Percentiles rank a stretch among this genome's conserved stretches.
phyloP scores from a whole-genome alignment of 64 coral and sea anemone species.

The Exaiptasia diaphana region DNA sequence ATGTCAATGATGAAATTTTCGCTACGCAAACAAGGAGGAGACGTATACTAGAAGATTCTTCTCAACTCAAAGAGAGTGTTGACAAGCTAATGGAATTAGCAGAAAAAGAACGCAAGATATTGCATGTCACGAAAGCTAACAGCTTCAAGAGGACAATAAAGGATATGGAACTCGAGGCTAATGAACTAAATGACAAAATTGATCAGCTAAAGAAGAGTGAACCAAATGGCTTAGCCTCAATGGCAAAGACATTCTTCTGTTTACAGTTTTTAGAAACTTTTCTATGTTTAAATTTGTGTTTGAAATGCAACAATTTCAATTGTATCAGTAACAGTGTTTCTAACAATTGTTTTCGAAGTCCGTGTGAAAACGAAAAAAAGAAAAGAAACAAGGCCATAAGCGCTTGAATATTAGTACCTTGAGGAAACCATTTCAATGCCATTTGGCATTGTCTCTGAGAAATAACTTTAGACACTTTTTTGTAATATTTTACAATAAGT shows the following conservation, averaged over 20 bases:
- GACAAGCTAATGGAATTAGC: background rate
- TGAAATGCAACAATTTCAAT: background rate
- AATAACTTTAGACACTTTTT: no score
- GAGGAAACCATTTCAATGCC: no score
- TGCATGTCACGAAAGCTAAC: constrained; percentile 57
- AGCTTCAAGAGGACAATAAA: constrained; percentile 24
- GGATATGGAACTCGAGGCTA: background rate
- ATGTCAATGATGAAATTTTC: constrained; percentile 64
- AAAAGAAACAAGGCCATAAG: no score
- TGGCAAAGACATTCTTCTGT: no score
- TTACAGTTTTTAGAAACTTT: no score
- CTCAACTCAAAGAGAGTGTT: background rate
- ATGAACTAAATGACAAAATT: background rate
- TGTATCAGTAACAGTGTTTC: no score
- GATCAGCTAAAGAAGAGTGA: constrained; percentile 39
- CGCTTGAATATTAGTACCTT: no score
- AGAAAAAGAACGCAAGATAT: background rate
- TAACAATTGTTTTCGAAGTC: no score
- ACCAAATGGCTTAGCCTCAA: no score
- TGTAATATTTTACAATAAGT: no score
- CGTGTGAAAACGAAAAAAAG: no score
- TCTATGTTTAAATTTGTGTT: background rate
- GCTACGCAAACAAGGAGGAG: constrained; percentile 6
- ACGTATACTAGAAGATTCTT: background rate
- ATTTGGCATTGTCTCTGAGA: no score